Conservation (phyloP, 2,888 invertebrate genomes). For the Pheosia tremula region DNA sequence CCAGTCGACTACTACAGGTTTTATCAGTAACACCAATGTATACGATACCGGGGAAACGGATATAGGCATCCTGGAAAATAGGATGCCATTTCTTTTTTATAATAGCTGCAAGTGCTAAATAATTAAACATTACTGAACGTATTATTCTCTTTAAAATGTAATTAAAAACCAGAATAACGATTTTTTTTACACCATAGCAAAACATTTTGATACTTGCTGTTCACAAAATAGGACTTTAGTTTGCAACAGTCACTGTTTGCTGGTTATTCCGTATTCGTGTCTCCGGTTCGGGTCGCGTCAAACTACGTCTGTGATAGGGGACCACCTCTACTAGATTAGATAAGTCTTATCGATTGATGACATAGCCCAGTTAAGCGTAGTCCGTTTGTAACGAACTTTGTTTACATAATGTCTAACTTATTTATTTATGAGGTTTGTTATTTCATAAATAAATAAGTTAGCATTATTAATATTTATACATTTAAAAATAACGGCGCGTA, state of each 20-base stretch:
- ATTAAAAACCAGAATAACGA: neutral
- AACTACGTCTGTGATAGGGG: slow-evolving; percentile 50
- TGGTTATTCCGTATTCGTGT: slow-evolving; percentile 27
- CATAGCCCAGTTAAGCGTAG: slow-evolving; percentile 54
- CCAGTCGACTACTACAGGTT: slow-evolving; percentile 25
- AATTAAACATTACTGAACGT: no score
- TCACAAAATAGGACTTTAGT: slow-evolving; percentile 22
- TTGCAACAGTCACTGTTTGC: slow-evolving; percentile 27
- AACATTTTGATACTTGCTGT: slow-evolving; percentile 11
- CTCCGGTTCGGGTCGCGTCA: slow-evolving; percentile 30
- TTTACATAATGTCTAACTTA: neutral
- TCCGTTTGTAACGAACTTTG: slow-evolving; percentile 14
- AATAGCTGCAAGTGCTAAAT: no score
- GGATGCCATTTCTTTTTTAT: slow-evolving; percentile 2
- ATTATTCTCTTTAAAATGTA: neutral
- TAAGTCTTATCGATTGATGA: slow-evolving; percentile 61
- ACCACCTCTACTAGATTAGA: slow-evolving; percentile 64
- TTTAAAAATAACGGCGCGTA: no score
- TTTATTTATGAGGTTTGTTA: neutral
- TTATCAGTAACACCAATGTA: slow-evolving; percentile 33
- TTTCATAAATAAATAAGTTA: no score
- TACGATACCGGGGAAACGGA: slow-evolving; percentile 59
- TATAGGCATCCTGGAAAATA: slow-evolving; percentile 59
- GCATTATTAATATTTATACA: no score
- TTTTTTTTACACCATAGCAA: neutral